phyloP scores from a whole-genome alignment of 2,113 vertebrate species.

The Typhlomys cinereus region DNA sequence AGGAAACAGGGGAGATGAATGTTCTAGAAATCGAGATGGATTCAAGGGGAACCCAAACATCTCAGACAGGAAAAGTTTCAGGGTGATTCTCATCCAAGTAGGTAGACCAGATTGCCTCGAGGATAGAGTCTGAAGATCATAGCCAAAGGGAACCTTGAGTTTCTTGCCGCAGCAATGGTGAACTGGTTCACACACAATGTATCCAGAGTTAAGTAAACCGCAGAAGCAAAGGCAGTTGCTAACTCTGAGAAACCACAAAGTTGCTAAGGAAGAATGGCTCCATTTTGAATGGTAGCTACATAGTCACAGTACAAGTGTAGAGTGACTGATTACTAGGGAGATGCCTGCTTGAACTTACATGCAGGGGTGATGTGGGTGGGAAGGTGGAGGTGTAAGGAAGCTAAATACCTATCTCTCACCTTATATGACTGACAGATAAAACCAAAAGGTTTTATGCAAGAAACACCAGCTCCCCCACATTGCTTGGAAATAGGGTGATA shows the following conservation, averaged over 20 bases:
- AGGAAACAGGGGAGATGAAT: background rate
- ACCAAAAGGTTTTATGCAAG: too few species aligned
- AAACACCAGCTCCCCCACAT: background rate
- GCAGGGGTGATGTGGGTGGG: background rate
- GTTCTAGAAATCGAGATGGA: background rate
- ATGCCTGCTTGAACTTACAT: too few species aligned
- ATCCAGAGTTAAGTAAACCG: constrained; percentile 25
- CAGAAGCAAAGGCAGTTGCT: background rate
- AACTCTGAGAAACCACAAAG: background rate
- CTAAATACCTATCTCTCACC: background rate
- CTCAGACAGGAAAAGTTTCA: background rate
- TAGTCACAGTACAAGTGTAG: too few species aligned
- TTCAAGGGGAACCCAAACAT: background rate
- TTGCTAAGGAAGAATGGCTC: background rate
- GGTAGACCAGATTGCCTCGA: background rate
- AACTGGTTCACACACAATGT: background rate
- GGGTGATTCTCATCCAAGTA: background rate
- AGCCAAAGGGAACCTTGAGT: constrained; percentile 31
- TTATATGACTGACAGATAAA: constrained; percentile 2
- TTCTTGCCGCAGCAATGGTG: background rate
- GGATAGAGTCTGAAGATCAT: background rate
- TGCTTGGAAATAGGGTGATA: constrained; percentile 39
- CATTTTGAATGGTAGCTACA: background rate
- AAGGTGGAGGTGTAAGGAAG: background rate
- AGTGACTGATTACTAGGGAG: too few species aligned